phyloP scores from a whole-genome alignment of 2,113 vertebrate species.

The Archocentrus centrarchus region DNA sequence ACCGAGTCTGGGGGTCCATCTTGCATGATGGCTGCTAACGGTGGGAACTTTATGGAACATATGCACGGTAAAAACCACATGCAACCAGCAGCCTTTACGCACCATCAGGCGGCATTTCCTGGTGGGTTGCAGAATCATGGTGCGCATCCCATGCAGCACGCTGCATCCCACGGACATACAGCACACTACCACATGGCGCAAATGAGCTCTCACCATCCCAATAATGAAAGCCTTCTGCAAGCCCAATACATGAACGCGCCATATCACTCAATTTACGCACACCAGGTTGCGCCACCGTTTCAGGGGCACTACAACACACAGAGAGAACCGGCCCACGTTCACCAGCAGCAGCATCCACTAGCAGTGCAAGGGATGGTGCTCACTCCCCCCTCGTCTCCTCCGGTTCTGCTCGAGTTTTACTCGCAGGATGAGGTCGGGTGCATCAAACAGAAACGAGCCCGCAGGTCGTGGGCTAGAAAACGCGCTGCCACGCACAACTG shows the following conservation, averaged over 20 bases:
- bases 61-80: slow-evolving; percentile 76
- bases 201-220: slow-evolving; percentile 57
- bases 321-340: slow-evolving; percentile 79
- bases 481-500: slow-evolving; percentile 92
- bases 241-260: slow-evolving; percentile 74
- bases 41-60: slow-evolving; percentile 77
- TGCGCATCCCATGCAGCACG: slow-evolving; percentile 68
- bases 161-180: slow-evolving; percentile 55
- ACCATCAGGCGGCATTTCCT: slow-evolving; percentile 47
- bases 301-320: slow-evolving; percentile 86
- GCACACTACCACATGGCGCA: slow-evolving; percentile 77
- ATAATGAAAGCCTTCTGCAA: slow-evolving; percentile 51
- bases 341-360: slow-evolving; percentile 71
- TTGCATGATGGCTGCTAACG: slow-evolving; percentile 82
- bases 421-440: slow-evolving; percentile 79
- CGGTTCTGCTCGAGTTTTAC: slow-evolving; percentile 84
- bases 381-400: slow-evolving; percentile 89
- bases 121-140: slow-evolving; percentile 62
- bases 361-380: slow-evolving; percentile 84
- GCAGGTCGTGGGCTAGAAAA: slow-evolving; percentile 89
- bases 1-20: slow-evolving; percentile 83
- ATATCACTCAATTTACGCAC: slow-evolving; percentile 81
- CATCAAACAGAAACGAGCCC: slow-evolving; percentile 86
- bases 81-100: slow-evolving; percentile 67
- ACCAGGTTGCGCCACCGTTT: slow-evolving; percentile 76